phyloP scores from a whole-genome alignment of 2,888 invertebrate species.

The Drosophila seclusa region DNA sequence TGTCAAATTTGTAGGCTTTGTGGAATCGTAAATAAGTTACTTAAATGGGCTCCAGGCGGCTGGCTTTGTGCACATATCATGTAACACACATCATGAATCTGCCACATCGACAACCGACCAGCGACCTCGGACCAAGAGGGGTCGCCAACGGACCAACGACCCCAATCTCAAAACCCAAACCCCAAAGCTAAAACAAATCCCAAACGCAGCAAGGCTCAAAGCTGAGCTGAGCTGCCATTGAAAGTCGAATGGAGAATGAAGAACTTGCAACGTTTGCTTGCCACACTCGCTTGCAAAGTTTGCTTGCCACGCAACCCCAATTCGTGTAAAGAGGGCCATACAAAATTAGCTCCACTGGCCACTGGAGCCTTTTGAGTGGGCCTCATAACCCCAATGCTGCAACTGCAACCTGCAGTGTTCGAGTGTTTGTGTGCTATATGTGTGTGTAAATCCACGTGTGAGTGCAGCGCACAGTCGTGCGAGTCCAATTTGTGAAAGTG shows the following conservation, averaged over 20 bases:
- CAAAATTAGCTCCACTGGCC: slow-evolving; percentile 74
- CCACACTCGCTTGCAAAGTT: slow-evolving; percentile 10
- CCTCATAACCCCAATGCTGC: slow-evolving; percentile 62
- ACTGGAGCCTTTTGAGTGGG: slow-evolving; percentile 65
- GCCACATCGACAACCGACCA: slow-evolving; percentile 43
- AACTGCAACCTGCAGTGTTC: slow-evolving; percentile 26
- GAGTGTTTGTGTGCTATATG: slow-evolving; percentile 12
- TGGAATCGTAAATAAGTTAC: slow-evolving; percentile 29
- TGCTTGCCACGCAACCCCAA: slow-evolving; percentile 58
- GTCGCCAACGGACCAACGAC: slow-evolving; percentile 44
- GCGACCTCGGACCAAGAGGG: background rate
- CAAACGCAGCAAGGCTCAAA: slow-evolving; percentile 30
- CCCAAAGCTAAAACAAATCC: slow-evolving; percentile 45
- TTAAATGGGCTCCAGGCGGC: slow-evolving; percentile 24
- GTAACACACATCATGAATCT: slow-evolving; percentile 61
- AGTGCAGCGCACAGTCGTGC: slow-evolving; percentile 51
- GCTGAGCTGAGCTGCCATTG: slow-evolving; percentile 53
- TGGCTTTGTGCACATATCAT: slow-evolving; percentile 71
- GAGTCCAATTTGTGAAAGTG: background rate
- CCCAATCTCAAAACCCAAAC: slow-evolving; percentile 41
- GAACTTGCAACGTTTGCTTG: slow-evolving; percentile 16
- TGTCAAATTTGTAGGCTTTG: slow-evolving; percentile 5
- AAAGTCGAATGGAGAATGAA: slow-evolving; percentile 47
- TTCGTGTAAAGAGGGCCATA: slow-evolving; percentile 47
- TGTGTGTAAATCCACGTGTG: slow-evolving; percentile 47